Conservation (phyloP, 2,113 vertebrate genomes). For the Eurystomus gularis region DNA sequence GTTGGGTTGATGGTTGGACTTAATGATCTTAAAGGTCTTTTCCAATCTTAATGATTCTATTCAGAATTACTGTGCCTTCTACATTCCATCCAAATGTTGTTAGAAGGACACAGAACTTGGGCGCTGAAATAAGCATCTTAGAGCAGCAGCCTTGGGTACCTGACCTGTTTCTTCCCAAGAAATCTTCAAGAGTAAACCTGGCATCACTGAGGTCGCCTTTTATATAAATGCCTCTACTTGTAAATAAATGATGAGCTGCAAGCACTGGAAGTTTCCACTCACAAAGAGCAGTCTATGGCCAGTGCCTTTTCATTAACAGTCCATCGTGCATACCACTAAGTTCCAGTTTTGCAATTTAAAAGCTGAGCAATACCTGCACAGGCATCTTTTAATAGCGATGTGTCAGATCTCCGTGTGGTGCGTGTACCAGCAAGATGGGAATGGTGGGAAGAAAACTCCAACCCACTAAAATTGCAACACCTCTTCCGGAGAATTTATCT, state of each 20-base stretch:
- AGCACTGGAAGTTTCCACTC: not conserved
- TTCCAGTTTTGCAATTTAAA: constrained; percentile 20
- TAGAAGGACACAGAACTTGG: not conserved
- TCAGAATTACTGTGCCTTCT: not conserved
- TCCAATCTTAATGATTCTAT: no score
- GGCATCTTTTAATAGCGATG: not conserved
- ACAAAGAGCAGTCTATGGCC: not conserved
- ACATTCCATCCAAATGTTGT: not conserved
- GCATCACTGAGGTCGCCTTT: not conserved
- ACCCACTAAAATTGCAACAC: constrained; percentile 23
- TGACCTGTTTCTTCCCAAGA: not conserved
- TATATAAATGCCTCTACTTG: not conserved
- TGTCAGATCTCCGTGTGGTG: not conserved
- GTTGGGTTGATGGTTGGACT: no score
- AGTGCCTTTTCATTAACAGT: not conserved
- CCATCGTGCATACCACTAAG: accelerated
- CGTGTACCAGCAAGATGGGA: not conserved
- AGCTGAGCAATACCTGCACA: constrained; percentile 6
- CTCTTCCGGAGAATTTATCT: not conserved
- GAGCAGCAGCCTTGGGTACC: not conserved
- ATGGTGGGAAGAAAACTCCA: not conserved
- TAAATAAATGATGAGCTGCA: constrained; percentile 24
- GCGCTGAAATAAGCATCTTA: not conserved
- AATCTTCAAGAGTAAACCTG: not conserved
- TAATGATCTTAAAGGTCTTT: no score